Evolutionary conservation across 2,888 invertebrate genomes (phyloP), one percentile per base, ranked within the genome.

Genomic region (Leptinotarsa rubiginosa): DNA sequence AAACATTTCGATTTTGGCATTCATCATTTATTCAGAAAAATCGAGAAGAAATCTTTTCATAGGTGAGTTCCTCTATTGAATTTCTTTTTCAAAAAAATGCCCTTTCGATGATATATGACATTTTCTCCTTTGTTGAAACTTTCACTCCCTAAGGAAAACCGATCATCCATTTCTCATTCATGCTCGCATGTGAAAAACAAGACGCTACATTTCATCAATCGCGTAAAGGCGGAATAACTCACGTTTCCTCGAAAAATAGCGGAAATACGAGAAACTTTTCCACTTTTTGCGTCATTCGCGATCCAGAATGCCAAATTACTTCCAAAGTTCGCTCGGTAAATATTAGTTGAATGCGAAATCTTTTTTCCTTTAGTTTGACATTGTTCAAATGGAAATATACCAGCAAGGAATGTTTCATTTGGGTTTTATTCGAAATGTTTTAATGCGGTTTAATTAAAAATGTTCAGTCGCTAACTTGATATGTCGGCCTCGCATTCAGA

Each of bases 161-260:
- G 20, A 4, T 20, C 13, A 56, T 56, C 56, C 56, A 56, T 56
- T 56, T 13, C 18, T 25, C 56, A 56, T 56, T 15, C 56, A 56
- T 22, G 10, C 56, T 56, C 15, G 22, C 56, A 22, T 56, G 56
- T 56, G 56, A 56, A 56, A 56, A 56, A 56, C 22, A 56, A 56
- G 56, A 56, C 15, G 56, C 22, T 22, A 13, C 56, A 56, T 56
- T 56, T 56, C 56, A 56, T 56, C 56, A 56, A 56, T 56, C 56
- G 56, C 56, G 20, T 56, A 56, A 15, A 56, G 22, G 56, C 20
- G 56, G 56, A 56, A 56, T 56, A 56, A 56, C 56, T 56, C 56
- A 22, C 56, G 22, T 56, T 56, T 56, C 56, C 56, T 25, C 15
- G 22, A 15, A 56, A 54, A 56, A 56, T 56, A 13, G 56, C 56